Evolutionary conservation across 2,113 vertebrate genomes (phyloP).

Genomic region (Cyprinus carpio): DNA sequence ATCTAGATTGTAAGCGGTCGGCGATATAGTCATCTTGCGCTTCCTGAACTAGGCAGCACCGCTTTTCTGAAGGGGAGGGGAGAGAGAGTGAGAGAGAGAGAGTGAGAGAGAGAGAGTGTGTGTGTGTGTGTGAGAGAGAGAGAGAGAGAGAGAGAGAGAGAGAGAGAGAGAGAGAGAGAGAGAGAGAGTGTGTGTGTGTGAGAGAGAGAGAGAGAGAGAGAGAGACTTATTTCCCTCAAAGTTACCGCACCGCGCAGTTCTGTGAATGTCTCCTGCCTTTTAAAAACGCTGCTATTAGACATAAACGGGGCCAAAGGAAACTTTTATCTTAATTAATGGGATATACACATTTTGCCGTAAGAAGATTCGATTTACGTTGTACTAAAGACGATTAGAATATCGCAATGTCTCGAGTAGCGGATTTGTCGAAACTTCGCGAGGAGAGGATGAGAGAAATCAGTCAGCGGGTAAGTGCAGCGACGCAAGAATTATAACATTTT

Average conservation of each 20-base stretch:
- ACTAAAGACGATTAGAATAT: slow-evolving; percentile 9
- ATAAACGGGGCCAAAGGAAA: not conserved
- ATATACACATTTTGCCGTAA: slow-evolving; percentile 16
- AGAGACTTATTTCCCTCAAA: slow-evolving; percentile 17
- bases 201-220: slow-evolving; percentile 21
- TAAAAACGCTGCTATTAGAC: slow-evolving; percentile 21
- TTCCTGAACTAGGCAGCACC: slow-evolving; percentile 22
- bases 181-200: too few species aligned
- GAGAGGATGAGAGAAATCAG: slow-evolving; percentile 65
- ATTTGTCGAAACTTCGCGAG: slow-evolving; percentile 64
- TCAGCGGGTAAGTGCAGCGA: slow-evolving; percentile 58
- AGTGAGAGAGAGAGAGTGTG: not conserved
- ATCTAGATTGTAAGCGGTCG: slow-evolving; percentile 32
- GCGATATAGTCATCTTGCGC: slow-evolving; percentile 12
- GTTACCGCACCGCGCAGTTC: slow-evolving; percentile 10
- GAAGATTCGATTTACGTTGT: slow-evolving; percentile 1
- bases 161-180: not conserved
- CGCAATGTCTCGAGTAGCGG: slow-evolving; percentile 63
- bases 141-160: slow-evolving; percentile 11
- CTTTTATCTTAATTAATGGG: slow-evolving; percentile 15
- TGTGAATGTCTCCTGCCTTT: not conserved
- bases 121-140: too few species aligned
- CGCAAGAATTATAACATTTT: not conserved
- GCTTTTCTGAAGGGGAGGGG: not conserved
- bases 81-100: not conserved